A percentile compares a stretch with the other conserved stretches of the same genome.
Evolutionary conservation across 2,797 vertebrate genomes (phyloP).

Genomic region (Centroberyx gerrardi): DNA sequence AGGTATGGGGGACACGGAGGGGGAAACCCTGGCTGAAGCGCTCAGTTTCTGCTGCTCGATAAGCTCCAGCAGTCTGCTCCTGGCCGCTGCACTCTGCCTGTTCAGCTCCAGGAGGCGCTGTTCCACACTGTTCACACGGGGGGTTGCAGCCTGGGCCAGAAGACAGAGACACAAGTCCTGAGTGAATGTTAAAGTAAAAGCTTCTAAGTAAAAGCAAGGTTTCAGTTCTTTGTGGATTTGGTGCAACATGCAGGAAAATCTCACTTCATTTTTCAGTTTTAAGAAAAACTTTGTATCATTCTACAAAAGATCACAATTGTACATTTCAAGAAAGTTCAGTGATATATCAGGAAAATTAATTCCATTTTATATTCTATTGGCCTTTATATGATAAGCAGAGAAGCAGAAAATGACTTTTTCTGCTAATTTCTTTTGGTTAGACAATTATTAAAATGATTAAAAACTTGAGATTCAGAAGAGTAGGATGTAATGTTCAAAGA

Average conservation of each 20-base stretch:
- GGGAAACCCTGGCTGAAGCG: slow-evolving; percentile 69
- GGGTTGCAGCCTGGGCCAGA: slow-evolving; percentile 47
- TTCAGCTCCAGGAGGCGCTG: slow-evolving; percentile 92
- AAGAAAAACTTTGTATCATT: neutral
- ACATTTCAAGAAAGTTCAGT: too few relatives aligned
- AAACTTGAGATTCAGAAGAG: neutral
- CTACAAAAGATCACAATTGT: too few relatives aligned
- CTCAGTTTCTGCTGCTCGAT: slow-evolving; percentile 92
- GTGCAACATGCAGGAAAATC: neutral
- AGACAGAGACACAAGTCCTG: neutral
- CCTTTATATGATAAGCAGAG: too few relatives aligned
- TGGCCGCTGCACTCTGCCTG: slow-evolving; percentile 91
- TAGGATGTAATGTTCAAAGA: too few relatives aligned
- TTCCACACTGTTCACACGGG: slow-evolving; percentile 83
- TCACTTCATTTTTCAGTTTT: neutral
- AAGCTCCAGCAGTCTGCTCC: slow-evolving; percentile 89
- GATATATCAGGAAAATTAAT: too few relatives aligned
- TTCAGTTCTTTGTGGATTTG: neutral
- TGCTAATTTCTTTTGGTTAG: too few relatives aligned
- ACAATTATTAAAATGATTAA: too few relatives aligned
- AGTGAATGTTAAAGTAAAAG: neutral
- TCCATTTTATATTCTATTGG: too few relatives aligned
- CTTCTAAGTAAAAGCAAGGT: neutral
- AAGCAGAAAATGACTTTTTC: too few relatives aligned
- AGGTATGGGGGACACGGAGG: slow-evolving; percentile 74